Conservation (phyloP, 2,888 invertebrate genomes). For the Drosophila mimica region DNA sequence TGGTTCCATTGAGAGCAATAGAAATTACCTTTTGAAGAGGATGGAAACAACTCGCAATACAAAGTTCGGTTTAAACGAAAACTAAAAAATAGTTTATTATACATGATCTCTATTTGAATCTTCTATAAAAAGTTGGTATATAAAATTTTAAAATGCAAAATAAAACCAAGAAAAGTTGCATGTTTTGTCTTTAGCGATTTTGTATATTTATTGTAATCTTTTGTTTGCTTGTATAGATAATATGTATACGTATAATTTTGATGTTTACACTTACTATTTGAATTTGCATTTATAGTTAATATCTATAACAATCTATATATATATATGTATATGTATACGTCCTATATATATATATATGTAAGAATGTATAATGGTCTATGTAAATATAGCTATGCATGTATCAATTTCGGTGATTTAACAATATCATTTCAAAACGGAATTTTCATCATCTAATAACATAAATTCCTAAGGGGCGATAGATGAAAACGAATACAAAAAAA, state of each 20-base stretch:
- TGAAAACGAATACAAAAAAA: slow-evolving; percentile 15
- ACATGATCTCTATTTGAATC: too few relatives aligned
- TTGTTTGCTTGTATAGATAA: slow-evolving; percentile 41
- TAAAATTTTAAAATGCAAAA: not conserved
- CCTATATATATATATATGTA: slow-evolving; percentile 5
- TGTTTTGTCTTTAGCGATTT: slow-evolving; percentile 27
- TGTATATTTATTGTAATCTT: slow-evolving; percentile 40
- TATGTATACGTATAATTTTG: slow-evolving; percentile 47
- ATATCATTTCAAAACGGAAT: slow-evolving; percentile 41
- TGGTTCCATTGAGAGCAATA: not conserved
- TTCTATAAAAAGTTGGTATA: not conserved
- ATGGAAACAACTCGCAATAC: not conserved
- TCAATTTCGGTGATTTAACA: slow-evolving; percentile 40
- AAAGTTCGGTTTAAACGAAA: too few relatives aligned
- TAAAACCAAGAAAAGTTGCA: not conserved
- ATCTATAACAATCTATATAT: slow-evolving; percentile 59
- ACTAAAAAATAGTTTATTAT: not conserved
- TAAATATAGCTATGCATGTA: slow-evolving; percentile 29
- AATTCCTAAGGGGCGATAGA: slow-evolving; percentile 18
- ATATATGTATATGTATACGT: slow-evolving; percentile 10
- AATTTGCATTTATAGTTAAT: slow-evolving; percentile 51
- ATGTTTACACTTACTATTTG: slow-evolving; percentile 48
- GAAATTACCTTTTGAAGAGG: not conserved
- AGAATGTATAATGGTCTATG: slow-evolving; percentile 13
- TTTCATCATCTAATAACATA: slow-evolving; percentile 20